phyloP scores from a whole-genome alignment of 2,888 invertebrate genomes.

The Lasioglossum malachurum region DNA sequence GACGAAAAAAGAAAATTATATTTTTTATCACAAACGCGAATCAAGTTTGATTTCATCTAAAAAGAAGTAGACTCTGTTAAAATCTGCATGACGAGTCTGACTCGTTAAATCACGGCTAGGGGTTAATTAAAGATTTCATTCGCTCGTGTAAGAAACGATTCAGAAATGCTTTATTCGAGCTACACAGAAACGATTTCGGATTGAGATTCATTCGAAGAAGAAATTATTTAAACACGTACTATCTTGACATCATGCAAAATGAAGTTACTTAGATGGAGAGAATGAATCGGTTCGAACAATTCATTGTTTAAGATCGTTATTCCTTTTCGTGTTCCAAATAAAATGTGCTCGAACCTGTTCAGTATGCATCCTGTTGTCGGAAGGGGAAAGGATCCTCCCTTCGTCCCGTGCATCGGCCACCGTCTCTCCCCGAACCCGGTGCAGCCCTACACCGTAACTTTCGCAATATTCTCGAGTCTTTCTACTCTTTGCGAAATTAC shows the following conservation, averaged over 20 bases:
- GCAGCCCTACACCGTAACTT: conserved; percentile 66
- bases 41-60: no score
- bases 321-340: neutral
- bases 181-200: neutral
- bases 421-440: neutral
- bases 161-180: neutral
- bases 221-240: neutral
- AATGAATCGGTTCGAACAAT: neutral
- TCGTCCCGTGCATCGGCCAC: conserved; percentile 24
- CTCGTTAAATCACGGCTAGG: no score
- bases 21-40: no score
- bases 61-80: no score
- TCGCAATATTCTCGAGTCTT: conserved; percentile 78
- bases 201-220: neutral
- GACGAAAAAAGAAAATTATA: no score
- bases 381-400: conserved; percentile 59
- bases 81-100: no score
- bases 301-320: neutral
- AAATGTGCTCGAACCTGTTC: conserved; percentile 50
- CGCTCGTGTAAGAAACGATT: neutral
- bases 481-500: conserved; percentile 74
- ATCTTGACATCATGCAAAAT: neutral
- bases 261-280: neutral
- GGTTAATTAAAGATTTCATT: neutral
- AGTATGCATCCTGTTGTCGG: conserved; percentile 75